Base-by-base conservation (phyloP, 2,113 vertebrate species). In the Phylloscopus trochilus region DNA sequence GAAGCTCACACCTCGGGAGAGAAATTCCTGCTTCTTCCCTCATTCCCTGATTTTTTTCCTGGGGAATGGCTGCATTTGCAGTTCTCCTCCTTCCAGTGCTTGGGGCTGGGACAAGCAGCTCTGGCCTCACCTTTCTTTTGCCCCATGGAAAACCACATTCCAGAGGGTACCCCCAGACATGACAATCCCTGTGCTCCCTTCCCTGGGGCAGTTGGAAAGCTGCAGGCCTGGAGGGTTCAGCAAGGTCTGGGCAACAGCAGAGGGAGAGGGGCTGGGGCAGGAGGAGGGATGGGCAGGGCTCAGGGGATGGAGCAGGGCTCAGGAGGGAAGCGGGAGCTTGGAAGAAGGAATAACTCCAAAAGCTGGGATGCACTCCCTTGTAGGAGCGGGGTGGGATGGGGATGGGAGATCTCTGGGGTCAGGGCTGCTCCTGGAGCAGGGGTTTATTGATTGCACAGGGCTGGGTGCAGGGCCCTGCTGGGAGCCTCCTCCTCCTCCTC, bases 31-130 rank as follows among this genome's bases (percentile, higher is more conserved):
- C 18, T 13, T 35, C 35, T 24, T 27, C 1, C 18, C 46, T 11
- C 13, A 20, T 67, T 31, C n/a, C 23, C 53, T 39, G 33, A 3
- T 2, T 30, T 20, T 20, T 39, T 28, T 5, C 31, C 19, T 21
- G 2, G 23, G 47, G 37, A 59, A 16, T 1, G 19, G 75, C n/a
- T 13, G 33, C 16, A 0, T 62, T 55, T 2, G 4, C 23, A 6
- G 12, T 4, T 22, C 30, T 77, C 23, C 30, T 47, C 53, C 41
- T 68, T 11, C 63, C 8, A 3, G 19, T 3, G 15, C 59, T 17
- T 9, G 28, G 63, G 31, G 46, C 31, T 2, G 18, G 14, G 44
- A 5, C 19, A 15, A 24, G 24, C 2, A 13, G 28, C 16, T 91
- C 30, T 41, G 35, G n/a, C 43, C 33, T 63, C 37, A 7, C 18